phyloP scores from a whole-genome alignment of 2,113 vertebrate genomes.

The Sphyrna mokarran region DNA sequence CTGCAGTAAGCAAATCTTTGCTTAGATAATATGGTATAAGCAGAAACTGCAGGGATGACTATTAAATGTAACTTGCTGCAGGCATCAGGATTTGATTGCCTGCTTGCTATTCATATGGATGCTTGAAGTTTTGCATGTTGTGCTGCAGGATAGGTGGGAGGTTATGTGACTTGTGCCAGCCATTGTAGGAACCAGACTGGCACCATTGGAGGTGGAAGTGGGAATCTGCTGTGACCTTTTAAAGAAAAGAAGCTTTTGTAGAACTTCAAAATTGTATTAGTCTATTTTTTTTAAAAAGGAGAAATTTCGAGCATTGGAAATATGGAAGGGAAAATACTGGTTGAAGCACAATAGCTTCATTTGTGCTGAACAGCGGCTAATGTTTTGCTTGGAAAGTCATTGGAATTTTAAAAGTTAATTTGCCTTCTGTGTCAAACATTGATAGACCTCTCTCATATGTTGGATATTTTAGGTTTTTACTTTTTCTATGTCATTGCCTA shows the following conservation, averaged over 20 bases:
- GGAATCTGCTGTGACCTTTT: constrained; percentile 25
- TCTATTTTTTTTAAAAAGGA: too few species aligned
- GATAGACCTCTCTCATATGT: background rate
- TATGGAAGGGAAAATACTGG: background rate
- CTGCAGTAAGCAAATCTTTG: background rate
- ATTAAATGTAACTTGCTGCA: background rate
- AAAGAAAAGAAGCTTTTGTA: background rate
- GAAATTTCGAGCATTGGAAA: background rate
- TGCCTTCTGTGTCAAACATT: background rate
- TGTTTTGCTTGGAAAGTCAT: background rate
- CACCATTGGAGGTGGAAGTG: constrained; percentile 10
- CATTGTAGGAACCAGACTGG: background rate
- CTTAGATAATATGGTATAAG: background rate
- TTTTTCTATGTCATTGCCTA: background rate
- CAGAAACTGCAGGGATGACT: too few species aligned
- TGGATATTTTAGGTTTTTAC: background rate
- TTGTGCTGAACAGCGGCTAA: too few species aligned
- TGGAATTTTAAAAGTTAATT: background rate
- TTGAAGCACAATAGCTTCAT: background rate
- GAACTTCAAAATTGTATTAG: background rate
- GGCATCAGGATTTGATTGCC: background rate
- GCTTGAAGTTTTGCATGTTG: background rate
- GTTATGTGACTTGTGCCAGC: background rate
- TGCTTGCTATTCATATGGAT: background rate
- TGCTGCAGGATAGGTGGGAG: background rate